These are phyloP conservation scores for Corythucha ciliata DNA, from an alignment of 2,888 invertebrate species.

Conservation along the genomic window DNA sequence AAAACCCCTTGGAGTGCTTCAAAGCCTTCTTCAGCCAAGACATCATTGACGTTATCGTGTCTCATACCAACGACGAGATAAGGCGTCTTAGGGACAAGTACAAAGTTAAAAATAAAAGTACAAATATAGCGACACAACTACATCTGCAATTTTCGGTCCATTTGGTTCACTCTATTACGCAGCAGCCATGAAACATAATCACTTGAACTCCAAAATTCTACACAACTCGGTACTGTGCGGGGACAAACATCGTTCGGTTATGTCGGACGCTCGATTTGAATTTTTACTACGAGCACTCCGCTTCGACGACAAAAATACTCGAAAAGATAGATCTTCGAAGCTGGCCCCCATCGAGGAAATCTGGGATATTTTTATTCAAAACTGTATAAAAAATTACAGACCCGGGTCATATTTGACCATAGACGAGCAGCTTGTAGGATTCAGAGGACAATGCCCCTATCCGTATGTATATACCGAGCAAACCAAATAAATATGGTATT, in stretches of 20 bases:
- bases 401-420: constrained; percentile 10
- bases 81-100: too few relatives aligned
- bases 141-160: too few relatives aligned
- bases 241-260: not conserved
- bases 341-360: constrained; percentile 18
- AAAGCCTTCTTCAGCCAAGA: too few relatives aligned
- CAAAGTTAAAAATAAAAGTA: too few relatives aligned
- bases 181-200: constrained; percentile 15
- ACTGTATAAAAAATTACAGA: constrained; percentile 12
- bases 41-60: not conserved
- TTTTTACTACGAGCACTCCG: constrained; percentile 12
- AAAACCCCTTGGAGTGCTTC: too few relatives aligned
- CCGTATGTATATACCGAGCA: constrained; percentile 7
- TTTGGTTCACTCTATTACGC: too few relatives aligned
- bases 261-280: not conserved
- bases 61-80: constrained; percentile 13
- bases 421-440: constrained; percentile 18
- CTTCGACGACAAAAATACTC: constrained; percentile 8
- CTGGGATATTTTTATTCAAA: constrained; percentile 14
- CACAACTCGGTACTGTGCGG: not conserved
- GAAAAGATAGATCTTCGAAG: not conserved
- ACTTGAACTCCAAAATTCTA: not conserved
- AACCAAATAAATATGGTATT: constrained; percentile 10
- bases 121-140: too few relatives aligned
- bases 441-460: constrained; percentile 19